A percentile compares a stretch with the other conserved stretches of the same genome.
These are phyloP conservation scores for Limnephilus marmoratus DNA, from an alignment of 2,888 invertebrate species.

Conservation along the genomic window DNA sequence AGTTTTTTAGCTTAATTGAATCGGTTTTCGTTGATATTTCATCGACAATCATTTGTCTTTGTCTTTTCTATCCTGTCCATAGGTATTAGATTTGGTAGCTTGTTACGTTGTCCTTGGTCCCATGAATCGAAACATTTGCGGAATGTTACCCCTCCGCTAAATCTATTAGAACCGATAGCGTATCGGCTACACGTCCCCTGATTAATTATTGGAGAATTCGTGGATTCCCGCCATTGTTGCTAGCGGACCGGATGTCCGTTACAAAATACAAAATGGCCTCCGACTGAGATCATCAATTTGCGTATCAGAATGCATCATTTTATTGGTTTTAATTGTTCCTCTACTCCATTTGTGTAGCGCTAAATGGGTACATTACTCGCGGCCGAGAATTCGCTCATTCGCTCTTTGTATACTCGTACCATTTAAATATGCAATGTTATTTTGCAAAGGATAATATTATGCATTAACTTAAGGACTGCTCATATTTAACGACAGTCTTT, in stretches of 20 bases:
- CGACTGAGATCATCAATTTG: conserved; percentile 20
- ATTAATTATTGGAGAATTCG: conserved; percentile 44
- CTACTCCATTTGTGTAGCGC: background rate
- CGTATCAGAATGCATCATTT: conserved; percentile 38
- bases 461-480: background rate
- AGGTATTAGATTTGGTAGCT: background rate
- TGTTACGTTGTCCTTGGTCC: background rate
- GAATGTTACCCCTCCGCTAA: background rate
- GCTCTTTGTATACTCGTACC: background rate
- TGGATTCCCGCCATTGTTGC: conserved; percentile 27
- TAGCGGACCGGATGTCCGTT: conserved; percentile 15
- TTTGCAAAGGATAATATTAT: background rate
- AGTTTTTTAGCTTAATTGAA: background rate
- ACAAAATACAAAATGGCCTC: conserved; percentile 5
- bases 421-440: background rate
- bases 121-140: background rate
- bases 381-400: background rate
- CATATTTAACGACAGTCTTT: background rate
- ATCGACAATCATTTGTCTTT: background rate
- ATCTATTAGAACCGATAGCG: background rate
- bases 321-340: conserved; percentile 44
- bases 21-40: too few species aligned
- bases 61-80: background rate
- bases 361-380: background rate
- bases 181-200: background rate